phyloP scores from a whole-genome alignment of 2,888 invertebrate species.

The Gibbula magus region DNA sequence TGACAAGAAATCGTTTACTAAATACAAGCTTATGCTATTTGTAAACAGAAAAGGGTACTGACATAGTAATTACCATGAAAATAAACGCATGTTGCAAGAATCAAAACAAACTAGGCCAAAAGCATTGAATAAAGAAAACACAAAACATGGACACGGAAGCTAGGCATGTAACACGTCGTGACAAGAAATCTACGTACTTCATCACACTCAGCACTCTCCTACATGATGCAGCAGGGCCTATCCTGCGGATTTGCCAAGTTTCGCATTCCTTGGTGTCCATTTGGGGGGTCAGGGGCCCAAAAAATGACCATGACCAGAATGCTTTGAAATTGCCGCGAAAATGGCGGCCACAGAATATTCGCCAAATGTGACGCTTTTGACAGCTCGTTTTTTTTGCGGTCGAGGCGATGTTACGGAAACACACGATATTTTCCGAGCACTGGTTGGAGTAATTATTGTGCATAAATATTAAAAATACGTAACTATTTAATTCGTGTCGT shows the following conservation, averaged over 20 bases:
- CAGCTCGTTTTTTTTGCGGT: constrained; percentile 7
- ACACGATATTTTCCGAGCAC: not conserved
- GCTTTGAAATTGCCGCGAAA: constrained; percentile 29
- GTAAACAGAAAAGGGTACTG: no score
- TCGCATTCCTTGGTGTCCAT: constrained; percentile 39
- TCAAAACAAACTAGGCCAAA: no score
- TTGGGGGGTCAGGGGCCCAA: constrained; percentile 10
- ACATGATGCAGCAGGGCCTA: constrained; percentile 53
- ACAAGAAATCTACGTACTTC: constrained; percentile 43
- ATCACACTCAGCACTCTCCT: constrained; percentile 52
- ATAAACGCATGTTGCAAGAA: no score
- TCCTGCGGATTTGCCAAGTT: constrained; percentile 50
- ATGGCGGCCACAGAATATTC: constrained; percentile 15
- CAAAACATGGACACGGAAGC: constrained; percentile 3
- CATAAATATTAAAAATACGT: not conserved
- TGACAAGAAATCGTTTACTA: no score
- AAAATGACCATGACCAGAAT: constrained; percentile 13
- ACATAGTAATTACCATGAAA: no score
- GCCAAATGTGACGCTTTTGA: constrained; percentile 17
- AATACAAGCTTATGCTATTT: no score
- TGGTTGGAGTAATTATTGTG: not conserved
- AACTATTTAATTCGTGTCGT: no score
- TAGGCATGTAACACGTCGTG: not conserved
- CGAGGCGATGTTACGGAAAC: not conserved
- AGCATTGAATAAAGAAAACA: no score